Percentiles rank a stretch among this genome's conserved stretches.
Evolutionary conservation across 2,113 vertebrate genomes (phyloP).

Genomic region (Tragelaphus buxtoni): DNA sequence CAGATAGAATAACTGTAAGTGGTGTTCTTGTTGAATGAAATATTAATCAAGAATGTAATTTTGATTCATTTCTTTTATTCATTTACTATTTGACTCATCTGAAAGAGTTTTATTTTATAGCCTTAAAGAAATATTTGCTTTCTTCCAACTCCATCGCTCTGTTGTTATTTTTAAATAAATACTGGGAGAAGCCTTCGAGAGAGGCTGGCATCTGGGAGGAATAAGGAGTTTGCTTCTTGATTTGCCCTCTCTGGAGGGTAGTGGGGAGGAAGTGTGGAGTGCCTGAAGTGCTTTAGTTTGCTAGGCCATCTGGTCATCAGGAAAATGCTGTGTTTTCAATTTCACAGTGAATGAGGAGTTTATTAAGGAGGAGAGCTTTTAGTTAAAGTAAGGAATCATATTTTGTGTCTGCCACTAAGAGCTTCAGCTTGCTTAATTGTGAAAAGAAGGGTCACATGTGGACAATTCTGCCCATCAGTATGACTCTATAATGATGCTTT

Average conservation of each 20-base stretch:
- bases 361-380: conserved; percentile 55
- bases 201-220: conserved; percentile 43
- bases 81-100: background rate
- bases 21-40: conserved; percentile 34
- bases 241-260: background rate
- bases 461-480: background rate
- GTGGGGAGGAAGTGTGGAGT: conserved; percentile 35
- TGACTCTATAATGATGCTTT: background rate
- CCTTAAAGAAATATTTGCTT: conserved; percentile 11
- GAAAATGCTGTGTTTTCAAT: conserved; percentile 63
- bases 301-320: conserved; percentile 66
- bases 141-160: conserved; percentile 23
- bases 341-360: conserved; percentile 56
- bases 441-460: background rate
- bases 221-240: conserved; percentile 40
- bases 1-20: background rate
- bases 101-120: conserved; percentile 39
- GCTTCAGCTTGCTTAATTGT: background rate
- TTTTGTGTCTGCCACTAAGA: conserved; percentile 22
- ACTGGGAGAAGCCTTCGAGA: background rate
- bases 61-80: conserved; percentile 28
- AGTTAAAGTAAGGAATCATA: conserved; percentile 25
- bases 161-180: background rate
- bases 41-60: conserved; percentile 34
- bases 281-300: conserved; percentile 58